These are phyloP conservation scores for Lasioglossum albipes DNA, from an alignment of 1,140 invertebrate species.

Conservation along the genomic window DNA sequence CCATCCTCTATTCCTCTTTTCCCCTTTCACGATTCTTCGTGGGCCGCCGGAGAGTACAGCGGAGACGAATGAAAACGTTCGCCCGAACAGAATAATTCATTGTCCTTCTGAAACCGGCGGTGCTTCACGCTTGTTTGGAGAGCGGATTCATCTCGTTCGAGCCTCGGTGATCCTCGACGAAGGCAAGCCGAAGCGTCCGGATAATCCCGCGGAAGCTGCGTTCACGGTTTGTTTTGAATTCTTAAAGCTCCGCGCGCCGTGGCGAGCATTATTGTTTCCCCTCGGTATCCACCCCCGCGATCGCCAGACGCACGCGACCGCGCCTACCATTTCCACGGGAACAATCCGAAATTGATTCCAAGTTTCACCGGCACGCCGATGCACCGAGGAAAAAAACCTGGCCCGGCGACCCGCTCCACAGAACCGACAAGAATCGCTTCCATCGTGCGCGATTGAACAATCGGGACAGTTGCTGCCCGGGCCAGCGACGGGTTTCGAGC, in stretches of 20 bases:
- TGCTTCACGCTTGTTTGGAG: slow-evolving; percentile 68
- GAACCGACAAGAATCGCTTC: not conserved
- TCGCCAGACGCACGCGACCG: not conserved
- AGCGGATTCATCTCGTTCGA: slow-evolving; percentile 67
- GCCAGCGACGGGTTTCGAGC: not conserved
- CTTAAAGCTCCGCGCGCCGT: slow-evolving; percentile 25
- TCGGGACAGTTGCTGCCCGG: not conserved
- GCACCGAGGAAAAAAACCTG: not conserved
- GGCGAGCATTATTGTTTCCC: slow-evolving; percentile 23
- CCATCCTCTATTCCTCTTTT: slow-evolving; percentile 32
- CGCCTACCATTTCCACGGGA: not conserved
- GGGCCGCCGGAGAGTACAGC: slow-evolving; percentile 24
- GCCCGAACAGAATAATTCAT: slow-evolving; percentile 74
- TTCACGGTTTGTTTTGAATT: slow-evolving; percentile 55
- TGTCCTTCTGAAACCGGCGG: slow-evolving; percentile 62
- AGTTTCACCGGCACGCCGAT: not conserved
- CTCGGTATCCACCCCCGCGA: not conserved
- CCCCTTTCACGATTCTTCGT: slow-evolving; percentile 43
- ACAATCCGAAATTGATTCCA: slow-evolving; percentile 26
- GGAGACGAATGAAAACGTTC: slow-evolving; percentile 73
- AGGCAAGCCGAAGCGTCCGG: slow-evolving; percentile 24
- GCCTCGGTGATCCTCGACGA: slow-evolving; percentile 45
- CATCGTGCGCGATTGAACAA: slow-evolving; percentile 4
- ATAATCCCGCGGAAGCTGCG: slow-evolving; percentile 35
- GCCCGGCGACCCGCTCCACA: not conserved